These are phyloP conservation scores for Synanthedon vespiformis DNA, from an alignment of 2,888 invertebrate species.

Conservation along the genomic window DNA sequence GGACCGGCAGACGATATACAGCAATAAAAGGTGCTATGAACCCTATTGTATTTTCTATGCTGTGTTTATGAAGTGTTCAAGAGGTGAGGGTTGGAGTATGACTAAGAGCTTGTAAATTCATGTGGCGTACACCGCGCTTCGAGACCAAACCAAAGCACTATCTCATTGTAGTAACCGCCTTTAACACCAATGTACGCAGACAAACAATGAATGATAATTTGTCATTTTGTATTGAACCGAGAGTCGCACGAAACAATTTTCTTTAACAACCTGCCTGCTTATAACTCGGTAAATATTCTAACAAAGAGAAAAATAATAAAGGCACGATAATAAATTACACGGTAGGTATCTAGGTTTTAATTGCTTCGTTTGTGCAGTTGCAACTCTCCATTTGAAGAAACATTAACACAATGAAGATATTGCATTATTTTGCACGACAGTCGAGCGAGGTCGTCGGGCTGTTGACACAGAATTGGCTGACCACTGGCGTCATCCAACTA, in stretches of 20 bases:
- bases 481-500: too few relatives aligned
- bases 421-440: constrained; percentile 35
- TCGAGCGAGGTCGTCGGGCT: constrained; percentile 35
- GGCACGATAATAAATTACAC: too few relatives aligned
- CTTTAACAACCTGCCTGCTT: too few relatives aligned
- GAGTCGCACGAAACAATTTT: too few relatives aligned
- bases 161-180: constrained; percentile 32
- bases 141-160: constrained; percentile 14
- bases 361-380: not conserved
- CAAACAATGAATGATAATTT: constrained; percentile 36
- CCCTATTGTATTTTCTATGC: too few relatives aligned
- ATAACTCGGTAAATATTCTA: too few relatives aligned
- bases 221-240: constrained; percentile 7
- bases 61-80: too few relatives aligned
- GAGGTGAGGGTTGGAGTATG: not conserved
- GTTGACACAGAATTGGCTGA: constrained; percentile 15
- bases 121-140: constrained; percentile 27
- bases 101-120: constrained; percentile 43
- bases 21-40: too few relatives aligned
- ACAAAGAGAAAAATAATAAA: too few relatives aligned
- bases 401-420: constrained; percentile 31
- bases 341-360: too few relatives aligned
- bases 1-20: too few relatives aligned
- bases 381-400: not conserved
- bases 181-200: constrained; percentile 21